Evolutionary conservation across 2,888 invertebrate genomes (phyloP).

Genomic region (Rosalia funebris): DNA sequence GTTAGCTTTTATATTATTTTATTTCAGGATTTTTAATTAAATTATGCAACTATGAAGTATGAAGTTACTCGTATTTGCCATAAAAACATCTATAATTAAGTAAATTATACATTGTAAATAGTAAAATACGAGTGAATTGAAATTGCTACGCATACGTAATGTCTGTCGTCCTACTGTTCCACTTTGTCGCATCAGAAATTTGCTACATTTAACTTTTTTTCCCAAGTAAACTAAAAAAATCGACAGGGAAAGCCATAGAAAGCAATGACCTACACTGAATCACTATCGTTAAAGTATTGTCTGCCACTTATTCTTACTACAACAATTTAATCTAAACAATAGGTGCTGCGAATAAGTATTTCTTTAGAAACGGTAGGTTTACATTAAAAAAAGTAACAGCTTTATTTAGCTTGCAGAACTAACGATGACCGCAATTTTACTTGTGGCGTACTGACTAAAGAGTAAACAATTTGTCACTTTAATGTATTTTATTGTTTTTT

Average conservation of each 20-base stretch:
- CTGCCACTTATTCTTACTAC: conserved; percentile 5
- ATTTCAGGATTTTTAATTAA: too few relatives aligned
- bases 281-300: conserved; percentile 21
- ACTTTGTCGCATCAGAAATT: conserved; percentile 29
- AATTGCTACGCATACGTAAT: conserved; percentile 29
- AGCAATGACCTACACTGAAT: conserved; percentile 30
- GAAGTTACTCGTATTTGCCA: too few relatives aligned
- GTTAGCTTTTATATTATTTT: too few relatives aligned
- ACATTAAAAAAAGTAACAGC: conserved; percentile 11
- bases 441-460: background rate
- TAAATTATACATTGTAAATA: too few relatives aligned
- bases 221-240: conserved; percentile 22
- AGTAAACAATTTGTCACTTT: conserved; percentile 10
- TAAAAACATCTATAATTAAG: too few relatives aligned
- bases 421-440: background rate
- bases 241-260: conserved; percentile 30
- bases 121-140: too few relatives aligned
- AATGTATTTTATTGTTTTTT: background rate
- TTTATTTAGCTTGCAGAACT: background rate
- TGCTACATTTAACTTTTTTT: conserved; percentile 29
- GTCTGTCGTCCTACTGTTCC: conserved; percentile 26
- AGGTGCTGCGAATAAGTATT: conserved; percentile 12
- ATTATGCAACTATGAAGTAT: too few relatives aligned
- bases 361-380: background rate
- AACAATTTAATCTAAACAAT: conserved; percentile 14